These are phyloP conservation scores for Sminthurinus aureus DNA, from an alignment of 2,888 invertebrate species.

Conservation along the genomic window DNA sequence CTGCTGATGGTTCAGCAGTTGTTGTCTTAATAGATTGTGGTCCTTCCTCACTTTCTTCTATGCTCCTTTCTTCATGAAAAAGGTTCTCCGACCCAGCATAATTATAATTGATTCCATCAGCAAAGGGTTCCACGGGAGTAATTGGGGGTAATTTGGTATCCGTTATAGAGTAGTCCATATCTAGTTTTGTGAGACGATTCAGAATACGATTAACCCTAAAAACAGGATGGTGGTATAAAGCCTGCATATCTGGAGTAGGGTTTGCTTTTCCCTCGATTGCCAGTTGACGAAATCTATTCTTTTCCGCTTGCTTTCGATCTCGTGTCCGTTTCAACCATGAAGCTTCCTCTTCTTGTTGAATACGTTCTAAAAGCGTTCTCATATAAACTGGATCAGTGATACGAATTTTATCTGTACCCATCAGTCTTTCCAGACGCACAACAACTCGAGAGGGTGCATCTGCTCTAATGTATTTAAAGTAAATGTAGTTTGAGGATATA, in stretches of 20 bases:
- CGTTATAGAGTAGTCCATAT: conserved; percentile 17
- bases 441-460: conserved; percentile 57
- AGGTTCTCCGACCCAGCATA: background rate
- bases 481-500: background rate
- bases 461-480: conserved; percentile 37
- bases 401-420: conserved; percentile 74
- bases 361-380: conserved; percentile 71
- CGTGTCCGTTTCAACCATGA: conserved; percentile 71
- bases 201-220: conserved; percentile 57
- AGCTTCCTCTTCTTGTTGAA: conserved; percentile 72
- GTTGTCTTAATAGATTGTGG: background rate
- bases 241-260: conserved; percentile 55
- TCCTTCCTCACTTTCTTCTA: conserved; percentile 18
- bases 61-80: background rate
- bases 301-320: conserved; percentile 68
- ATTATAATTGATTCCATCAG: background rate
- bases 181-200: conserved; percentile 48
- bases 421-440: conserved; percentile 71
- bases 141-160: conserved; percentile 40
- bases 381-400: conserved; percentile 75
- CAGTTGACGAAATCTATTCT: conserved; percentile 53
- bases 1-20: background rate
- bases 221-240: conserved; percentile 57
- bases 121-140: conserved; percentile 43
- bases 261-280: conserved; percentile 57